Evolutionary conservation across 1,140 invertebrate genomes (phyloP).

Genomic region (Camponotus vicinus): DNA sequence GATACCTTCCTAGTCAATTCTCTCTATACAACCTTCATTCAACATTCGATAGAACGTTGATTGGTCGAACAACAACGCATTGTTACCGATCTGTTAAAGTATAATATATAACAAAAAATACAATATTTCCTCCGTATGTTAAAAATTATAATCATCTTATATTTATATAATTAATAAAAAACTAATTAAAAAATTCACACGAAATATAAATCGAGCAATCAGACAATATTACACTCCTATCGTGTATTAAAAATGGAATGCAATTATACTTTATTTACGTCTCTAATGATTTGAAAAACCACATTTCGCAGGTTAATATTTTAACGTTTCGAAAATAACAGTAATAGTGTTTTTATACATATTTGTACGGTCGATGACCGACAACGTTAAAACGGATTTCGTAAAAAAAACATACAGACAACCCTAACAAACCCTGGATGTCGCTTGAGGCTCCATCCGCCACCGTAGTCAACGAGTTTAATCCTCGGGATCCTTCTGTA

Average conservation of each 20-base stretch:
- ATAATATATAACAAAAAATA: background rate
- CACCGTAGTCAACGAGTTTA: slow-evolving; percentile 95
- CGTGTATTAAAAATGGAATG: slow-evolving; percentile 39
- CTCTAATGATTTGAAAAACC: slow-evolving; percentile 48
- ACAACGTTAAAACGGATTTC: slow-evolving; percentile 15
- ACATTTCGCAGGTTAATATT: slow-evolving; percentile 15
- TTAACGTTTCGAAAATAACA: slow-evolving; percentile 42
- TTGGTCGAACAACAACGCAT: slow-evolving; percentile 5
- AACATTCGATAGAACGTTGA: slow-evolving; percentile 18
- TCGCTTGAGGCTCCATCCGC: slow-evolving; percentile 91
- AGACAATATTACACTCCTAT: slow-evolving; percentile 32
- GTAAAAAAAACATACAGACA: slow-evolving; percentile 87
- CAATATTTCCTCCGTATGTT: background rate
- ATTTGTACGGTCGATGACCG: slow-evolving; percentile 14
- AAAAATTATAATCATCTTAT: background rate
- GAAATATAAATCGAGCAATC: background rate
- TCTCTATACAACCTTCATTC: background rate
- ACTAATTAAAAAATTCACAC: background rate
- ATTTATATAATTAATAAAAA: slow-evolving; percentile 23
- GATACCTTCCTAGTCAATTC: slow-evolving; percentile 4
- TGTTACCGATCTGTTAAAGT: slow-evolving; percentile 19
- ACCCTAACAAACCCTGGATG: slow-evolving; percentile 94
- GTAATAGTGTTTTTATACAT: slow-evolving; percentile 17
- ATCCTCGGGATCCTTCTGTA: slow-evolving; percentile 95
- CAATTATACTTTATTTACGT: slow-evolving; percentile 17